These are phyloP conservation scores for Julus scanicus DNA, from an alignment of 2,888 invertebrate species.

Conservation along the genomic window DNA sequence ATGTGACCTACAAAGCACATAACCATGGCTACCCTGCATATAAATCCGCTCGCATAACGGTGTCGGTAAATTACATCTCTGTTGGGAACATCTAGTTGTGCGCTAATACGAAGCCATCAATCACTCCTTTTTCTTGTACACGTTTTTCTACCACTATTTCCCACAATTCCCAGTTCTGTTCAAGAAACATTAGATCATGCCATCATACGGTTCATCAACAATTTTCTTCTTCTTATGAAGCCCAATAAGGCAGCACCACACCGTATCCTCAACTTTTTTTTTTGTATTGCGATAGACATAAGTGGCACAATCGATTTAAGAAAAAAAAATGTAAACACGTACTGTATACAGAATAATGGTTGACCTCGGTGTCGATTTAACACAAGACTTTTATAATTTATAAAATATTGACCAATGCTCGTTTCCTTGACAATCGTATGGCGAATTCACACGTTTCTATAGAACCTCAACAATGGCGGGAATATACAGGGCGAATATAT, in stretches of 20 bases:
- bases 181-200: conserved; percentile 7
- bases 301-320: conserved; percentile 19
- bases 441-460: not conserved
- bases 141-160: not conserved
- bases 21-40: conserved; percentile 1
- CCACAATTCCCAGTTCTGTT: not conserved
- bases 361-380: not conserved
- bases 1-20: not conserved
- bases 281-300: not conserved
- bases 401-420: not conserved
- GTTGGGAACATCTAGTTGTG: conserved; percentile 6
- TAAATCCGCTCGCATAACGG: not conserved
- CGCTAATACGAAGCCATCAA: conserved; percentile 12
- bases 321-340: conserved; percentile 13
- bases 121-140: not conserved
- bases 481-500: not conserved
- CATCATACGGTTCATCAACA: conserved; percentile 20
- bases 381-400: not conserved
- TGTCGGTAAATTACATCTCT: conserved; percentile 5
- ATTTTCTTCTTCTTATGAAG: not conserved
- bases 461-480: no score
- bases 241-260: not conserved
- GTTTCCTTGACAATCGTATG: not conserved
- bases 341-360: not conserved
- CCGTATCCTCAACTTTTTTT: not conserved